Base-by-base conservation (phyloP, 2,797 vertebrate genomes). In the Coilia nasus region DNA sequence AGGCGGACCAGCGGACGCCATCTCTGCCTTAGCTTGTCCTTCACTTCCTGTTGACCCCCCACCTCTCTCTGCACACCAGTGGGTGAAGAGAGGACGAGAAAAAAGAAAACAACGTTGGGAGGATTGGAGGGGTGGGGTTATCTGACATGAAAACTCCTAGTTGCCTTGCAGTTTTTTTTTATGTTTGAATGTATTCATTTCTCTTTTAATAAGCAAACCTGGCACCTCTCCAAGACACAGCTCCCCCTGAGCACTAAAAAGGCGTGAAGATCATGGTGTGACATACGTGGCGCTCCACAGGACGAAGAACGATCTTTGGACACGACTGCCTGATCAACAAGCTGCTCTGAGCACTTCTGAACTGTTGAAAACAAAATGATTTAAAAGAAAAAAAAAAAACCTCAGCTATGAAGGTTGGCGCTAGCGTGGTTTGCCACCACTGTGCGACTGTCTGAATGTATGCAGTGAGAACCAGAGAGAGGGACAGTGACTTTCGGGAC, bases 361-460 rank as follows among this genome's bases (percentile, higher is more conserved):
- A 78, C 35, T 78, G 31, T 21, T 78, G 50, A 54, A 54, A 54
- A 14, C 3, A 54, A 54, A 54, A 54, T 1, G 14, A 54, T 78
- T 78, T 41, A 78, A 78, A 78, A 21, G 14, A 41, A 2, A 78
- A 31, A 19, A 78, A 44, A 78, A 78, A 7, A 21, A 78, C 71
- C 31, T 78, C 35, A 78, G 31, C 17, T 12, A 44, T 78, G 71
- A 44, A 41, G 71, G 71, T 44, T 35, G 35, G 17, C 17, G 71
- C 71, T 41, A 44, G 71, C 15, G 14, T 41, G 67, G 31, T 78
- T 78, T 78, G 71, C 71, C 71, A 75, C 67, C 67, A 78, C 71
- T 78, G 71, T 78, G 71, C 17, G 19, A 23, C 35, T 28, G 47
- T 71, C 44, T 81, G 85, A 88, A 86, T 85, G 83, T 83, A 83